These are phyloP conservation scores for Sebastes taczanowskii DNA, from an alignment of 2,797 vertebrate species.

Conservation along the genomic window DNA sequence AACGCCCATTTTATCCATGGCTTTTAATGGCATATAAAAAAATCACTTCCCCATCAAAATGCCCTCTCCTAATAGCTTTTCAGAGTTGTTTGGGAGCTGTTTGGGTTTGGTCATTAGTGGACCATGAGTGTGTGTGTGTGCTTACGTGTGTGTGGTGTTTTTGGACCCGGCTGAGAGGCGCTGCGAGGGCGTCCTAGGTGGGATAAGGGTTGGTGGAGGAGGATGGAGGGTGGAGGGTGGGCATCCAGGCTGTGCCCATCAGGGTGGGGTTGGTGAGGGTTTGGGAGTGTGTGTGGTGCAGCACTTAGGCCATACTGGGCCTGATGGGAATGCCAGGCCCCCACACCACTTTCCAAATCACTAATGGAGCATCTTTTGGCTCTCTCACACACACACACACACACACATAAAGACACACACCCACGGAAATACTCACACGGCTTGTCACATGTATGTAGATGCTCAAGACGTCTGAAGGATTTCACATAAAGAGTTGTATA, in stretches of 20 bases:
- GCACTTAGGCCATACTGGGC: conserved; percentile 73
- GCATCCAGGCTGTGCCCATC: conserved; percentile 42
- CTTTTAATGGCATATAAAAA: conserved; percentile 85
- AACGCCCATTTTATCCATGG: conserved; percentile 85
- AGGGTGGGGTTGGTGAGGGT: conserved; percentile 66
- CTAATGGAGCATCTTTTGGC: conserved; percentile 80
- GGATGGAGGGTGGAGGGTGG: background rate
- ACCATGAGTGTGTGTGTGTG: conserved; percentile 53
- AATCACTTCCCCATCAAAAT: conserved; percentile 83
- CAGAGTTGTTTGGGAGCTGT: conserved; percentile 84
- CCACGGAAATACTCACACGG: background rate
- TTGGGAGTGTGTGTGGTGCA: conserved; percentile 70
- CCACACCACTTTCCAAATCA: conserved; percentile 72
- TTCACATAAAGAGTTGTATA: background rate
- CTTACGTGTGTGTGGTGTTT: conserved; percentile 59
- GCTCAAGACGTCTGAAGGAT: background rate
- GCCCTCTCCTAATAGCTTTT: conserved; percentile 84
- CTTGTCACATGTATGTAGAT: conserved; percentile 2
- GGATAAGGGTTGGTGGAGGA: conserved; percentile 55
- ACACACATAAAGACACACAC: conserved; percentile 21
- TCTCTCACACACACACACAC: conserved; percentile 10
- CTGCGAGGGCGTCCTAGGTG: conserved; percentile 75
- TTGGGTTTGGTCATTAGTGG: conserved; percentile 84
- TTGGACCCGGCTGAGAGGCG: conserved; percentile 79
- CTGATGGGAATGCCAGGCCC: conserved; percentile 76